phyloP scores from a whole-genome alignment of 2,888 invertebrate species.

The Sinopyrophorus schimmeli region DNA sequence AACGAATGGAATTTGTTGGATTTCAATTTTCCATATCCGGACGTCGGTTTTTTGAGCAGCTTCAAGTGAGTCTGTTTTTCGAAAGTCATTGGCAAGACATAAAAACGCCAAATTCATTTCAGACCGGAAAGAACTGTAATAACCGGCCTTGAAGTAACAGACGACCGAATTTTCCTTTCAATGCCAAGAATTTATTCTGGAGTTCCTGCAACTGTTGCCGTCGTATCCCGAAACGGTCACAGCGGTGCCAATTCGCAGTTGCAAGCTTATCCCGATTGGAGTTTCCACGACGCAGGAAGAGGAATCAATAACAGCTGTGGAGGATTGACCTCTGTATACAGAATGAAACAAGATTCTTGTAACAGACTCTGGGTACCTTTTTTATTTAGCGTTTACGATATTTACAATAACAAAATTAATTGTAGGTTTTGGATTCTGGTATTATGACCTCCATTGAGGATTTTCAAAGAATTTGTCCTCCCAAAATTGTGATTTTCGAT shows the following conservation, averaged over 20 bases:
- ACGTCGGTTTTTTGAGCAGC: constrained; percentile 48
- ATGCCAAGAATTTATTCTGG: constrained; percentile 75
- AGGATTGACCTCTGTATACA: constrained; percentile 77
- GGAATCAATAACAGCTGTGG: constrained; percentile 75
- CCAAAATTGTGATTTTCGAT: constrained; percentile 81
- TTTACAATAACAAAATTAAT: constrained; percentile 44
- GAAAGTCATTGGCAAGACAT: neutral
- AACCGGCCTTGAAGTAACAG: constrained; percentile 74
- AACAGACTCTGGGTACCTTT: constrained; percentile 74
- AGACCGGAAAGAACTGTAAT: constrained; percentile 75
- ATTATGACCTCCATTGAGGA: constrained; percentile 72
- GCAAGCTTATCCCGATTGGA: constrained; percentile 55
- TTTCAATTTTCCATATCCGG: constrained; percentile 66
- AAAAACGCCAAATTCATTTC: constrained; percentile 17
- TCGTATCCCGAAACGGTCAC: constrained; percentile 67
- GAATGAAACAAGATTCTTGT: constrained; percentile 76
- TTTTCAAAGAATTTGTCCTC: constrained; percentile 70
- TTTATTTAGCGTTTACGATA: neutral
- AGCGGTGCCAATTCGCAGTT: constrained; percentile 67
- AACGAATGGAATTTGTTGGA: constrained; percentile 72
- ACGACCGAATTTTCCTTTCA: constrained; percentile 74
- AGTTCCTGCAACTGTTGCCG: constrained; percentile 74
- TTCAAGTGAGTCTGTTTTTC: constrained; percentile 43
- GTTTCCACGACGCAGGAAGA: constrained; percentile 72
- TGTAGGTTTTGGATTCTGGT: constrained; percentile 82